Percentiles rank a stretch among this genome's conserved stretches.
phyloP scores from a whole-genome alignment of 2,888 invertebrate species.

The Amorpha juglandis region DNA sequence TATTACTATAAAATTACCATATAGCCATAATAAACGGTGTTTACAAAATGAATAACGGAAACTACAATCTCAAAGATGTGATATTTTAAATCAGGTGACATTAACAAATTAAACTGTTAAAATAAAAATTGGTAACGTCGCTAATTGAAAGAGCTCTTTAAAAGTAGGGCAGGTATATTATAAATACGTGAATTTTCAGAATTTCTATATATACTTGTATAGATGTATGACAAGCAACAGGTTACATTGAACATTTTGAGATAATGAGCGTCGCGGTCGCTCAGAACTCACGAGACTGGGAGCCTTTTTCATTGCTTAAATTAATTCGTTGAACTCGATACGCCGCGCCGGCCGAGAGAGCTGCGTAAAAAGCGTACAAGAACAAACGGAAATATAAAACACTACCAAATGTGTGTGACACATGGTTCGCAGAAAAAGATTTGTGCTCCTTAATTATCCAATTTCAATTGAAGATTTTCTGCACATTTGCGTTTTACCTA shows the following conservation, averaged over 20 bases:
- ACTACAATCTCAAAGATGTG: too few relatives aligned
- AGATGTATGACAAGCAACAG: conserved; percentile 5
- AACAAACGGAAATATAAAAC: conserved; percentile 72
- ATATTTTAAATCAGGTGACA: too few relatives aligned
- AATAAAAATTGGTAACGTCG: conserved; percentile 1
- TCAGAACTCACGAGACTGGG: not conserved
- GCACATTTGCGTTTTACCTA: not conserved
- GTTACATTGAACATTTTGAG: conserved; percentile 16
- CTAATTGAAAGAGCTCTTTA: not conserved
- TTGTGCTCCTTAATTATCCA: conserved; percentile 41
- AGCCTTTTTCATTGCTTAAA: conserved; percentile 43
- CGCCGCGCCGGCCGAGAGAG: conserved; percentile 48
- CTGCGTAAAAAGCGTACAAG: conserved; percentile 58
- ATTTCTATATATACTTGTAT: not conserved
- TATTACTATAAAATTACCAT: too few relatives aligned
- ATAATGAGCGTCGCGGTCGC: conserved; percentile 22
- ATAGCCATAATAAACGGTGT: too few relatives aligned
- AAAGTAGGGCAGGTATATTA: not conserved
- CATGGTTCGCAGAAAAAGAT: conserved; percentile 53
- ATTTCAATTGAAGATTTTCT: conserved; percentile 6
- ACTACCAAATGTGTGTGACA: conserved; percentile 74
- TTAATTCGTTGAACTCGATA: conserved; percentile 71
- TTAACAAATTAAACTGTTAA: not conserved
- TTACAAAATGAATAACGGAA: too few relatives aligned
- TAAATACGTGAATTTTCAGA: not conserved